Percentiles rank a stretch among this genome's conserved stretches.
These are phyloP conservation scores for Pseudomyrmex flavicornis DNA, from an alignment of 1,140 invertebrate species.

Conservation along the genomic window DNA sequence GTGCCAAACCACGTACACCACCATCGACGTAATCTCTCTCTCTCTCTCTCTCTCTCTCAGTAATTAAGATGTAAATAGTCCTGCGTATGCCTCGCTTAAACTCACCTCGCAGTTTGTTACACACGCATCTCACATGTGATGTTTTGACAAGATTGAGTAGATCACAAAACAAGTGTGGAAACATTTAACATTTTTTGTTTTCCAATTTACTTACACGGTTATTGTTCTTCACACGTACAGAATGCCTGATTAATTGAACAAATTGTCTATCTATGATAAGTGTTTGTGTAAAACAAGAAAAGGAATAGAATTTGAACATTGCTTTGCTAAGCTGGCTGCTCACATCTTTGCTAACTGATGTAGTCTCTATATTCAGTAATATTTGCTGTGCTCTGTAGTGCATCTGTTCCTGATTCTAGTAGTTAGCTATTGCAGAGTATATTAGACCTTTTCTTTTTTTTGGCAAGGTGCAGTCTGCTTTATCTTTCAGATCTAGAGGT, in stretches of 20 bases:
- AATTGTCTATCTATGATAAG: conserved; percentile 10
- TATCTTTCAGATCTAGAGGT: conserved; percentile 90
- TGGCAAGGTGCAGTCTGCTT: conserved; percentile 81
- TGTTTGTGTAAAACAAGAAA: neutral
- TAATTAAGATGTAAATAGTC: neutral
- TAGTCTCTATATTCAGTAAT: conserved; percentile 34
- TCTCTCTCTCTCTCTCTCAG: no score
- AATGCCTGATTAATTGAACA: conserved; percentile 23
- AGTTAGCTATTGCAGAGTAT: conserved; percentile 74
- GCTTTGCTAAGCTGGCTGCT: conserved; percentile 41
- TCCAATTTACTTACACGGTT: neutral
- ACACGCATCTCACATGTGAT: neutral
- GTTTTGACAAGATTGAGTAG: neutral
- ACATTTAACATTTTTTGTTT: conserved; percentile 35
- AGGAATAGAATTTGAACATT: conserved; percentile 1
- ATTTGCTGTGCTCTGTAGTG: conserved; percentile 16
- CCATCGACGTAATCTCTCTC: no score
- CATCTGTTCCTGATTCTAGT: conserved; percentile 57
- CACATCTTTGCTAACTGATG: conserved; percentile 46
- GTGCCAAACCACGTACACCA: no score
- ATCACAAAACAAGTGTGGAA: neutral
- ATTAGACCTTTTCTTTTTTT: conserved; percentile 73
- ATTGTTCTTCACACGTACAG: neutral
- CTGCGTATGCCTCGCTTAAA: neutral
- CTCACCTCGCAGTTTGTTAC: neutral